These are phyloP conservation scores for Burhinus bistriatus DNA, from an alignment of 2,113 vertebrate genomes.

Conservation along the genomic window DNA sequence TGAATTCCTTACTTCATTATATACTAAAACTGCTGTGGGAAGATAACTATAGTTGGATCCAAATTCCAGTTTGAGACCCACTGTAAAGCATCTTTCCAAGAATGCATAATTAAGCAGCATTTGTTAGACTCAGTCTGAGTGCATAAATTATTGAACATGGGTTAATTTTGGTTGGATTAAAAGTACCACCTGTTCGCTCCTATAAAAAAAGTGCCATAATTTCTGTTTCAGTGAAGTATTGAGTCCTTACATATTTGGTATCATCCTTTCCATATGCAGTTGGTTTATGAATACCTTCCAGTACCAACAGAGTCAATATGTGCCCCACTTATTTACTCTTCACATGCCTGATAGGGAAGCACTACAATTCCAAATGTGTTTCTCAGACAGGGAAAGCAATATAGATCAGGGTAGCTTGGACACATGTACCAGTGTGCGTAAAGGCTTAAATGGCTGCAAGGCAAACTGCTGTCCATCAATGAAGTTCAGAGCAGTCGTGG, in stretches of 20 bases:
- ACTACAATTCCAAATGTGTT: not conserved
- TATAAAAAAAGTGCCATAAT: not conserved
- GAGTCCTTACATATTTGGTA: not conserved
- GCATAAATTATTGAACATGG: slow-evolving; percentile 49
- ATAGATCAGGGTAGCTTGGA: not conserved
- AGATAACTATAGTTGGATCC: slow-evolving; percentile 50
- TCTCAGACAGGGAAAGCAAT: not conserved
- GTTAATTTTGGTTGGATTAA: slow-evolving; percentile 72
- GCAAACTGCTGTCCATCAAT: not conserved
- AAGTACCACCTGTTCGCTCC: slow-evolving; percentile 68
- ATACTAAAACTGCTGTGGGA: slow-evolving; percentile 1
- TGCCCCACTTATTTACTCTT: not conserved
- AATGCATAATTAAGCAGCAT: slow-evolving; percentile 65
- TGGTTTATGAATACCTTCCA: not conserved
- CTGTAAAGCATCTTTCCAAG: slow-evolving; percentile 29
- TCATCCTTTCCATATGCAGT: not conserved
- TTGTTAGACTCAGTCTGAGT: slow-evolving; percentile 51
- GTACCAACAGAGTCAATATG: not conserved
- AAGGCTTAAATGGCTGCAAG: not conserved
- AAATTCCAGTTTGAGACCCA: slow-evolving; percentile 50
- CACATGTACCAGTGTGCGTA: not conserved
- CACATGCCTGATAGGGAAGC: not conserved
- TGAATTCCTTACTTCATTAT: slow-evolving; percentile 12
- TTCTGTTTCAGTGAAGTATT: slow-evolving; percentile 30
- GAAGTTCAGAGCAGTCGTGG: not conserved